Percentiles rank a stretch among this genome's conserved stretches.
Evolutionary conservation across 2,888 invertebrate species (phyloP).

Genomic region (Clepsis dumicolana): DNA sequence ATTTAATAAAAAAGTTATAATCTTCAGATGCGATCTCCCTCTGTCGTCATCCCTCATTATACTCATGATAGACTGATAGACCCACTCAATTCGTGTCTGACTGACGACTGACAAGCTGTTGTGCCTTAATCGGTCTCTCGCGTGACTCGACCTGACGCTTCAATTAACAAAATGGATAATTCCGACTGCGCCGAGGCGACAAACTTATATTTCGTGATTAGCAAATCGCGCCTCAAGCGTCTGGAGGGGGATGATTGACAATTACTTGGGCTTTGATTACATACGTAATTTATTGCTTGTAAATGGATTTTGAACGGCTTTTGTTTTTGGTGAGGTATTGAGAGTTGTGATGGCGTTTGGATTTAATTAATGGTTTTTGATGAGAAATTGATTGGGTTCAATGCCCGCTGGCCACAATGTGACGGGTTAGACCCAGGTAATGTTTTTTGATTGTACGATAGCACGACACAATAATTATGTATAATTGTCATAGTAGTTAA

Average conservation of each 20-base stretch:
- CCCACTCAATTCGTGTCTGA: conserved; percentile 62
- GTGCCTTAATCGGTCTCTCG: conserved; percentile 65
- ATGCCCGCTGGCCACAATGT: background rate
- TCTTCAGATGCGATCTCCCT: background rate
- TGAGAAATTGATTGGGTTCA: conserved; percentile 20
- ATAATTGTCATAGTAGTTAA: too few relatives aligned
- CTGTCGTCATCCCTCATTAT: conserved; percentile 61
- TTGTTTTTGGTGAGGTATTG: conserved; percentile 33
- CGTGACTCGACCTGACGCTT: conserved; percentile 70
- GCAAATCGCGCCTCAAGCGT: conserved; percentile 45
- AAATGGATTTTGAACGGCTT: conserved; percentile 36
- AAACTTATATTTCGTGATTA: conserved; percentile 65
- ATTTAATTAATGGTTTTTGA: conserved; percentile 18
- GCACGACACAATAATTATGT: background rate
- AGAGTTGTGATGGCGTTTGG: conserved; percentile 12
- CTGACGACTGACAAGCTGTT: conserved; percentile 48
- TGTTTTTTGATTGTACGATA: background rate
- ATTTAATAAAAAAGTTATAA: background rate
- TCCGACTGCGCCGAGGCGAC: conserved; percentile 61
- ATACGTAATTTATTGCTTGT: conserved; percentile 38
- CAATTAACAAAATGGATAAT: conserved; percentile 80
- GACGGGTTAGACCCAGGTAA: background rate
- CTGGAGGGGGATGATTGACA: conserved; percentile 46
- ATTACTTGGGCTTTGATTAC: conserved; percentile 44
- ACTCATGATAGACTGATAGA: conserved; percentile 63